Evolutionary conservation across 2,113 vertebrate species (phyloP), one percentile per base, ranked within the genome.

Genomic region (Regulus satrapa): DNA sequence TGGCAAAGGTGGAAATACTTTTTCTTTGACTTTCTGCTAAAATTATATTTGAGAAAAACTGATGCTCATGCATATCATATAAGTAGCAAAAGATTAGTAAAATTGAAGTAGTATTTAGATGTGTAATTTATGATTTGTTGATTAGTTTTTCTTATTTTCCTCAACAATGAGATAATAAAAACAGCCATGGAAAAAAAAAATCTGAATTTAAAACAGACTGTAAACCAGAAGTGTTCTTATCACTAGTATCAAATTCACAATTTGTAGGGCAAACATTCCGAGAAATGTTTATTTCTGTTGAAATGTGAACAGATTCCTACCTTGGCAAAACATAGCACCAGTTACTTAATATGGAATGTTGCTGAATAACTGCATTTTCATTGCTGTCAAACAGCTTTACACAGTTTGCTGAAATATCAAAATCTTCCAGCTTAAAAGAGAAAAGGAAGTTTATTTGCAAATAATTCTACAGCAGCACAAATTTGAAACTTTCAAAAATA

Each of bases 311-410:
- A 89, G 63, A 95, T 58, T 73, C 97, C 88, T 92, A 99, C 99
- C 99, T 99, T 96, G 99, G 99, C 89, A 99, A 98, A 92, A 99
- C 94, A 51, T 99, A 99, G 85, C 99, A 99, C 99, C 99, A 99
- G 91, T 97, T 97, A 96, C 88, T 97, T 92, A 98, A 91, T 74
- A 98, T 97, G 66, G 97, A 98, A 81, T 97, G 89, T 12, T 94
- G 97, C 43, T 98, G 92, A 72, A 99, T 98, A 83, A 98, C 84
- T 59, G 92, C 63, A 40, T 96, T 96, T 56, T 95, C 95, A 40
- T 97, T 97, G 45, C 51, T 94, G 71, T 97, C 90, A 98, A 99
- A 99, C 62, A 96, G 94, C 69, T 97, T 97, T 89, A 99, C 32
- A 7, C 96, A 91, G 34, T 91, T 92, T 10, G 94, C 93, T 64